These are phyloP conservation scores for Sturnus vulgaris DNA, from an alignment of 2,113 vertebrate species.

Conservation along the genomic window DNA sequence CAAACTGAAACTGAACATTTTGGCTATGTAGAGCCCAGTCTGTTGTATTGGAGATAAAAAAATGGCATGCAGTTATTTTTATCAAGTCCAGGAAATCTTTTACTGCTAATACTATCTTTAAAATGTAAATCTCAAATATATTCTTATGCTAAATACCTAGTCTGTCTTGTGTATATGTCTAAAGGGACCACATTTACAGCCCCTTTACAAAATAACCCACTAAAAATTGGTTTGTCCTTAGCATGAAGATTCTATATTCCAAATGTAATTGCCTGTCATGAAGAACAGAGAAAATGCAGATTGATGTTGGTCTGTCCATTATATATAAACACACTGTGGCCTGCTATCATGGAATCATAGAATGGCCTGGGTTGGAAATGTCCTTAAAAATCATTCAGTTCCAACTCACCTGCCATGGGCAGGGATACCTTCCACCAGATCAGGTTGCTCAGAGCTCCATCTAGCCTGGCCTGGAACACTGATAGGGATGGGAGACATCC, in stretches of 20 bases:
- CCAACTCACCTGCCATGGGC: background rate
- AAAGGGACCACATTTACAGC: background rate
- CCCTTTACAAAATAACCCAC: background rate
- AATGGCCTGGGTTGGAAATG: background rate
- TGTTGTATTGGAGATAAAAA: background rate
- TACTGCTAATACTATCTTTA: background rate
- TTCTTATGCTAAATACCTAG: background rate
- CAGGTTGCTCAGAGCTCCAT: background rate
- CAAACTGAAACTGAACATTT: background rate
- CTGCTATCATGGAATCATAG: background rate
- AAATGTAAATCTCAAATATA: background rate
- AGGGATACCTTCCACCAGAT: background rate
- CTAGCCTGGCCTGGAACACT: background rate
- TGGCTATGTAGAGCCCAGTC: background rate
- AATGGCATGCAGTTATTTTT: background rate
- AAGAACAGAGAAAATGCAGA: background rate
- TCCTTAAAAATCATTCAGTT: background rate
- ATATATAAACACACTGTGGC: background rate
- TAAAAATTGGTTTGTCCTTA: background rate
- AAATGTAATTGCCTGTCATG: background rate
- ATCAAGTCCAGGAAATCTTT: background rate
- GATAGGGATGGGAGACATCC: background rate
- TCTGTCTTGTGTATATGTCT: background rate
- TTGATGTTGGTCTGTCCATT: background rate
- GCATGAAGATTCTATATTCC: background rate